A percentile compares a stretch with the other conserved stretches of the same genome.
These are phyloP conservation scores for Halichondria panicea DNA, from an alignment of 37 sponge, comb jelly and placozoan genomes.

Conservation along the genomic window DNA sequence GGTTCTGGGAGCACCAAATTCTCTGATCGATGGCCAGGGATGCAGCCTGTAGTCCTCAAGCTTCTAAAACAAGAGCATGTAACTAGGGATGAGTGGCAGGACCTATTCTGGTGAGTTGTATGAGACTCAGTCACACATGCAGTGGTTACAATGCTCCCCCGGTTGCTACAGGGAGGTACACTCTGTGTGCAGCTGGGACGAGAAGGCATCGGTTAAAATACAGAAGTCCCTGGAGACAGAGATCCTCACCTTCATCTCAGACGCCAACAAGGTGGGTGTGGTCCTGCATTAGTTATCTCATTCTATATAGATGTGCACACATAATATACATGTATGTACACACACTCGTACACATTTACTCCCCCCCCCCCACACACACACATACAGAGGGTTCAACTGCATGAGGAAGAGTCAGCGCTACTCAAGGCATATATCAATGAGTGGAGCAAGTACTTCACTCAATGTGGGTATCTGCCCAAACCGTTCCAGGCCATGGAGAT, in stretches of 20 bases:
- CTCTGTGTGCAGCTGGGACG: constrained; percentile 90
- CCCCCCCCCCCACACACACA: not conserved
- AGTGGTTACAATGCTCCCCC: not conserved
- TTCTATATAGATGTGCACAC: too few species aligned
- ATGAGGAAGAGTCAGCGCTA: constrained; percentile 79
- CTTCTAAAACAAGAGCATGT: constrained; percentile 82
- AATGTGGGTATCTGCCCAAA: constrained; percentile 86
- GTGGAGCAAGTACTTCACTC: constrained; percentile 89
- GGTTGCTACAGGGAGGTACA: constrained; percentile 74
- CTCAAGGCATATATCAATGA: constrained; percentile 87
- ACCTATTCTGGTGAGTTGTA: constrained; percentile 77
- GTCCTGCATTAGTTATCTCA: not conserved
- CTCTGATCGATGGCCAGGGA: constrained; percentile 71
- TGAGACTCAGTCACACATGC: not conserved
- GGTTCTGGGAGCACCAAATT: constrained; percentile 67
- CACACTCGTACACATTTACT: not conserved
- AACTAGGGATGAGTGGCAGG: constrained; percentile 80
- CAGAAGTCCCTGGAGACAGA: constrained; percentile 70
- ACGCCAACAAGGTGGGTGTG: constrained; percentile 43
- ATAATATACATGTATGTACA: not conserved
- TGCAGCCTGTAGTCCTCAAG: constrained; percentile 73
- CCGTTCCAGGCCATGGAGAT: constrained; percentile 87
- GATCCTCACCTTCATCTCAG: constrained; percentile 58
- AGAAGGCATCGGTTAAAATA: constrained; percentile 76
- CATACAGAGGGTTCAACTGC: constrained; percentile 58